Evolutionary conservation across 64 coral and sea anemone species (phyloP), one percentile per base, ranked within the genome.

Genomic region (Stylophora pistillata): DNA sequence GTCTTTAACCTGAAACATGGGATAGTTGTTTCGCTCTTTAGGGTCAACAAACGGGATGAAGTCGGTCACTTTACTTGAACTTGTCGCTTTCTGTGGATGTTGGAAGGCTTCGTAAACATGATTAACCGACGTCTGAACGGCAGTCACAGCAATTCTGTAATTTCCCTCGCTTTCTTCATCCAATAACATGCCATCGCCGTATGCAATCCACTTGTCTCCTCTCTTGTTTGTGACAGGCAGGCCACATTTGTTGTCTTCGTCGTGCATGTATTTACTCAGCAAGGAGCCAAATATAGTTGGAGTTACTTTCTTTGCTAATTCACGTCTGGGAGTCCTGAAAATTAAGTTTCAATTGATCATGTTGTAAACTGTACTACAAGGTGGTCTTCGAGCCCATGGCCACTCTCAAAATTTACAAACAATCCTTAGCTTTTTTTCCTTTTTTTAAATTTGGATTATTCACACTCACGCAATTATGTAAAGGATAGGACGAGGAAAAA

Each of bases 191-290:
- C 89, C 89, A 34, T 91, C 89, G 3, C 89, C 89, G 47, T 85
- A 91, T 26, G 89, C 78, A 85, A 75, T 85, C 89, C 89, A 91
- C 56, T 83, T 91, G 18, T 91, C 79, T 3, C 89, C 89, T 13
- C 26, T 83, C 41, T 53, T 26, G 80, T 91, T 91, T 57, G 69
- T 62, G 61, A 91, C 80, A 61, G 70, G 89, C 6, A 91, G 21
- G 14, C 89, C 80, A 25, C 62, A 85, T 13, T 66, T 85, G 72
- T 85, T 91, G 28, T 91, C 89, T 85, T 91, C 89, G 55, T 91
- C 89, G 61, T 91, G 89, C 89, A 91, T 91, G 79, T 29, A 91
- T 85, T 85, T 91, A 58, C 89, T 47, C 30, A 91, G 79, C 34
- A 76, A 53, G 78, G 74, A 16, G 5, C 89, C 89, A 10, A 76